Conservation (phyloP, 2,797 vertebrate species). For the Tolypeutes matacus region DNA sequence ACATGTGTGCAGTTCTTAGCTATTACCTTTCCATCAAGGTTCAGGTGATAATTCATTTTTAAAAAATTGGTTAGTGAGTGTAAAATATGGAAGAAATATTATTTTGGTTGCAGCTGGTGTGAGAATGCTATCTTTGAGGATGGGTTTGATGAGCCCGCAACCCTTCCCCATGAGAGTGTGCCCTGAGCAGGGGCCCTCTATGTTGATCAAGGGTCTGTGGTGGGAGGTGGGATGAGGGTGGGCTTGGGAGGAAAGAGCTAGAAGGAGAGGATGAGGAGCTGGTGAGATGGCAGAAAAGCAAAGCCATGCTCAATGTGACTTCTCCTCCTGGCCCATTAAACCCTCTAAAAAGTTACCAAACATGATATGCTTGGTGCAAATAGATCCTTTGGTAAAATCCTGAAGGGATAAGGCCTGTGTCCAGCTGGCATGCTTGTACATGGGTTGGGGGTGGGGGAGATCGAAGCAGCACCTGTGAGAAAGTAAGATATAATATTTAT, state of each 20-base stretch:
- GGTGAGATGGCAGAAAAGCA: background rate
- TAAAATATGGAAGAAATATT: background rate
- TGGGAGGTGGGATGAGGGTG: background rate
- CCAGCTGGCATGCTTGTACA: background rate
- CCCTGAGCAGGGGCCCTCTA: background rate
- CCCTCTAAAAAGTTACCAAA: background rate
- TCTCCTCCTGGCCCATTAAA: background rate
- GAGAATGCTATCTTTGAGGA: background rate
- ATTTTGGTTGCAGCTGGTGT: background rate
- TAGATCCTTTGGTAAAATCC: background rate
- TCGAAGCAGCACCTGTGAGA: background rate
- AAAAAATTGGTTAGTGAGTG: background rate
- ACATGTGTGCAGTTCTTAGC: conserved; percentile 43
- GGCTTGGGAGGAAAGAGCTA: background rate
- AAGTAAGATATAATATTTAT: background rate
- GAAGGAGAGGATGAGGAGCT: background rate
- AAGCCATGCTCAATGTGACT: background rate
- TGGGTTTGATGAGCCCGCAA: background rate
- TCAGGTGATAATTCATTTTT: background rate
- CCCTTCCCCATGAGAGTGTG: background rate
- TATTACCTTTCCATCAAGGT: background rate
- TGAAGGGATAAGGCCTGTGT: background rate
- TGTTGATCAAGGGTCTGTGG: background rate
- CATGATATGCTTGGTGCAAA: background rate
- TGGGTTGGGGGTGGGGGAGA: background rate